Conservation (phyloP, 1,140 invertebrate species). For the Macrosteles quadrilineatus region DNA sequence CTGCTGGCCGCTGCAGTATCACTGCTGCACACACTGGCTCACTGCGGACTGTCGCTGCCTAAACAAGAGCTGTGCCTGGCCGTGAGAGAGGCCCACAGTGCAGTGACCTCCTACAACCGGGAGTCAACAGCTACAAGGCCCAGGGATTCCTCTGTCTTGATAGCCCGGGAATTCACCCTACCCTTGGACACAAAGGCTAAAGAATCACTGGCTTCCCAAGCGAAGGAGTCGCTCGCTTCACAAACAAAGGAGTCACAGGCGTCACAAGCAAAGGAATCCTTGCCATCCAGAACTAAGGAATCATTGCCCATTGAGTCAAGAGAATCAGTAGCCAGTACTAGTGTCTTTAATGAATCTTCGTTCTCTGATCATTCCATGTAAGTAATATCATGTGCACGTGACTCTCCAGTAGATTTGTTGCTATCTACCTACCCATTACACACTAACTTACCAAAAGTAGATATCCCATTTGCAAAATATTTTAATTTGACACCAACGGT, state of each 20-base stretch:
- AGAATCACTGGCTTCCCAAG: background rate
- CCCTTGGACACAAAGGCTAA: background rate
- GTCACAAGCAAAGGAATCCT: background rate
- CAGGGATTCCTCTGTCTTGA: background rate
- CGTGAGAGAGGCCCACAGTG: background rate
- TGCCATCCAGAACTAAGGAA: background rate
- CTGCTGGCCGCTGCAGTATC: background rate
- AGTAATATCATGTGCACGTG: too few species aligned
- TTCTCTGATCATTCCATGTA: too few species aligned
- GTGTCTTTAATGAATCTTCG: too few species aligned
- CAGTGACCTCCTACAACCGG: background rate
- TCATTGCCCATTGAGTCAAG: too few species aligned
- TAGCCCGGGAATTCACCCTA: background rate
- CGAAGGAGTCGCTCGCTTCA: background rate
- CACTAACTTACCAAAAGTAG: too few species aligned
- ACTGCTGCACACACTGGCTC: conserved; percentile 6
- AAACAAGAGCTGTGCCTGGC: background rate
- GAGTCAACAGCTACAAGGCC: background rate
- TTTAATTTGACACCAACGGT: too few species aligned
- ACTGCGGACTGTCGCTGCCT: background rate
- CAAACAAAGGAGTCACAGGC: background rate
- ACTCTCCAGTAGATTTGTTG: too few species aligned
- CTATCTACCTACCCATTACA: too few species aligned
- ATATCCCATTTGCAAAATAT: too few species aligned
- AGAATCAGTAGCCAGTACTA: too few species aligned